Conservation (phyloP, 2,113 vertebrate species). For the Tympanuchus pallidicinctus region DNA sequence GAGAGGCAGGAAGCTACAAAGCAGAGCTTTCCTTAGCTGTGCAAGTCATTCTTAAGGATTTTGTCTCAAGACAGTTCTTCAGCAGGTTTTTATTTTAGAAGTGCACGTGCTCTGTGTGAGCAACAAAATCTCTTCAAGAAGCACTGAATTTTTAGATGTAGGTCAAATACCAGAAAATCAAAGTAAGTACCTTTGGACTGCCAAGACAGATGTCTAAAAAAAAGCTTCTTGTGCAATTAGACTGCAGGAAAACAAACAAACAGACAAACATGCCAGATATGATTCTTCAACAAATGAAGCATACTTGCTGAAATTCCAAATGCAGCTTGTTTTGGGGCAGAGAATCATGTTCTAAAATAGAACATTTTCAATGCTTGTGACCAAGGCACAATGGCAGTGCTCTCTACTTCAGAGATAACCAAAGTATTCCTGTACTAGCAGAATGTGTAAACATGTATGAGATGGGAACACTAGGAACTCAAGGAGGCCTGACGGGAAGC, state of each 20-base stretch:
- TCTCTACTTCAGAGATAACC: background rate
- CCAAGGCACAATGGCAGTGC: background rate
- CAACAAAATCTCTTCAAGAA: background rate
- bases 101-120: background rate
- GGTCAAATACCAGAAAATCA: background rate
- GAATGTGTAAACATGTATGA: background rate
- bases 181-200: background rate
- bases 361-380: background rate
- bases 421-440: background rate
- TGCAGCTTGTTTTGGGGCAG: background rate
- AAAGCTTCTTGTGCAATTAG: background rate
- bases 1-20: background rate
- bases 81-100: background rate
- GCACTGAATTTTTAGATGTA: background rate
- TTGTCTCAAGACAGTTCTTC: background rate
- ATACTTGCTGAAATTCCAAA: background rate
- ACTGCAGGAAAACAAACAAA: background rate
- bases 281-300: slow-evolving; percentile 2
- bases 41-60: background rate
- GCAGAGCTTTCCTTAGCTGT: background rate
- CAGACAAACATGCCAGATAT: no score
- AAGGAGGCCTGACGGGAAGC: background rate
- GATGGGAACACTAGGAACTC: background rate
- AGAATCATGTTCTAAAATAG: background rate
- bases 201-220: background rate